Evolutionary conservation across 2,888 invertebrate species (phyloP).

Genomic region (Parasteatoda lunata): DNA sequence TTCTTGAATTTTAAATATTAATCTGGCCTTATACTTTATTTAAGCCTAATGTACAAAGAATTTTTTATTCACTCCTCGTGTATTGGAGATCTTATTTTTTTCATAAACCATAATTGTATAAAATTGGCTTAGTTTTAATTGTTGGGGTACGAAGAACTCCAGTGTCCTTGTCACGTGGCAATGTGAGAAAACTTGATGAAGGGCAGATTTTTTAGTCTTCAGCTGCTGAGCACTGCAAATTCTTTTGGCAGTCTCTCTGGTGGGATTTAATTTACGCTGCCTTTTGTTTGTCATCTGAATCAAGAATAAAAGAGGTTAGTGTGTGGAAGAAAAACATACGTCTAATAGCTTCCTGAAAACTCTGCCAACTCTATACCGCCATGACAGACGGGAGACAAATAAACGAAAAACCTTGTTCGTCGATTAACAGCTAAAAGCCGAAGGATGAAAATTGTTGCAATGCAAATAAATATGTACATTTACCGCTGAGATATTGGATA

Average conservation of each 20-base stretch:
- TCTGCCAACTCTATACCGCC: background rate
- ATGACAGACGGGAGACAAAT: background rate
- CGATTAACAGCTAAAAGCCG: too few species aligned
- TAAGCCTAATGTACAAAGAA: too few species aligned
- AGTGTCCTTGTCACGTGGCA: background rate
- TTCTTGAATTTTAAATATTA: too few species aligned
- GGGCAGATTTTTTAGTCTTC: background rate
- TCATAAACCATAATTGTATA: too few species aligned
- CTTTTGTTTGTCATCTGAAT: background rate
- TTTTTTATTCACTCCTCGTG: too few species aligned
- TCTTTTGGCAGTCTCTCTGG: background rate
- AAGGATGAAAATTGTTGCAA: too few species aligned
- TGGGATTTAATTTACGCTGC: background rate
- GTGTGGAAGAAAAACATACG: background rate
- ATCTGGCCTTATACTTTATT: too few species aligned
- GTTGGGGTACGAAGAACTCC: background rate
- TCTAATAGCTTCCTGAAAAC: background rate
- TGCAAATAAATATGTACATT: too few species aligned
- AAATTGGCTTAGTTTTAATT: background rate
- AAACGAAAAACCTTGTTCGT: too few species aligned
- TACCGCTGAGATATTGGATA: too few species aligned
- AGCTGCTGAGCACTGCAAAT: background rate
- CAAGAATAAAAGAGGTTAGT: background rate
- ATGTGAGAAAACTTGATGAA: background rate
- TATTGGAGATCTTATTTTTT: too few species aligned